Conservation (phyloP, 1,140 invertebrate species). For the Trachelipus rathkii region DNA sequence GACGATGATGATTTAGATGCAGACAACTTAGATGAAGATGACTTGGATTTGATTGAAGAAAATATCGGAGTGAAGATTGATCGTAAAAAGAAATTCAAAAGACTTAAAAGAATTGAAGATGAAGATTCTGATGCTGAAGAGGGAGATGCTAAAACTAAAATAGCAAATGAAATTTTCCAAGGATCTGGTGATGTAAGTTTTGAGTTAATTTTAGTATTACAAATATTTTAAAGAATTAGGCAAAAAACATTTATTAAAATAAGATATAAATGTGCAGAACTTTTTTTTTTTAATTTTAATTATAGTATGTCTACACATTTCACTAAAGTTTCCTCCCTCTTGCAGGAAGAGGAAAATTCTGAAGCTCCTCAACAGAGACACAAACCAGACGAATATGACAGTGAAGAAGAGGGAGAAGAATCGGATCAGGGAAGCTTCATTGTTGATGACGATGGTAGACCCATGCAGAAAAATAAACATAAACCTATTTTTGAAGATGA, state of each 20-base stretch:
- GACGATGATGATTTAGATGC: slow-evolving; percentile 42
- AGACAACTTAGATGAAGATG: slow-evolving; percentile 46
- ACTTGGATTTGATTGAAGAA: slow-evolving; percentile 85
- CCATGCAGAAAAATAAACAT: slow-evolving; percentile 78
- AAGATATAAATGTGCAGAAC: too few species aligned
- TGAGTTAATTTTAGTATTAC: not conserved
- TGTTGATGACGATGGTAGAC: slow-evolving; percentile 90
- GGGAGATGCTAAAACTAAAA: slow-evolving; percentile 36
- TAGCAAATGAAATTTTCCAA: slow-evolving; percentile 41
- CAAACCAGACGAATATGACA: slow-evolving; percentile 59
- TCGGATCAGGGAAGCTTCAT: slow-evolving; percentile 73
- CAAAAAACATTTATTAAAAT: too few species aligned
- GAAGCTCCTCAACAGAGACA: slow-evolving; percentile 35
- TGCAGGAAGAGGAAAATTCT: slow-evolving; percentile 69
- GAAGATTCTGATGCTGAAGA: slow-evolving; percentile 43
- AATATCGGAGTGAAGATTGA: slow-evolving; percentile 93
- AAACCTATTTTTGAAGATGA: slow-evolving; percentile 81
- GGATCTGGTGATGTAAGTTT: slow-evolving; percentile 40
- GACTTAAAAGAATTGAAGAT: slow-evolving; percentile 41
- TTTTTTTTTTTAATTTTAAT: too few species aligned
- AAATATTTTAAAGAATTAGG: too few species aligned
- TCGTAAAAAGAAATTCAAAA: slow-evolving; percentile 50
- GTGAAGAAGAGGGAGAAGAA: slow-evolving; percentile 66
- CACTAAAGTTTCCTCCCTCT: not conserved
- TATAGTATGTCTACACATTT: too few species aligned